Percentiles rank a stretch among this genome's conserved stretches.
Evolutionary conservation across 2,888 invertebrate species (phyloP).

Genomic region (Pristionchus fissidentatus): DNA sequence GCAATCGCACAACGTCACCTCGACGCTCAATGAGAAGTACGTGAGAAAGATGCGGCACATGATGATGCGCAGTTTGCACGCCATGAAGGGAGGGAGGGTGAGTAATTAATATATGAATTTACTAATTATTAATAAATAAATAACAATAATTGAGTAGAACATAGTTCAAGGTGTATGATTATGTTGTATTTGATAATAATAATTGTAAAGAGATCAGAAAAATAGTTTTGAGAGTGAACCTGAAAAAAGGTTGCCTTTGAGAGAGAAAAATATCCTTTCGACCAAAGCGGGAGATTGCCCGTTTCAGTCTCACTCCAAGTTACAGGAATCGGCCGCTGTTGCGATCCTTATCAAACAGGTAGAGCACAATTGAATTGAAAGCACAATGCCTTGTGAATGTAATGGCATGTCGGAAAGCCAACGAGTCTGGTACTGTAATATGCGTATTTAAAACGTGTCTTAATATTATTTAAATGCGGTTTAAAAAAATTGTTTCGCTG

Average conservation of each 20-base stretch:
- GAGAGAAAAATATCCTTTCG: no score
- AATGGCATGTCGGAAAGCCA: no score
- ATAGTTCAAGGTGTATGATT: no score
- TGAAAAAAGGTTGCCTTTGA: no score
- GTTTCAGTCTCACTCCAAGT: no score
- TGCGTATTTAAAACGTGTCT: background rate
- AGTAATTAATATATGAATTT: background rate
- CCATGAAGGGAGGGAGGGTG: conserved; percentile 48
- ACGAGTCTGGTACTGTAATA: background rate
- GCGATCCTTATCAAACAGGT: no score
- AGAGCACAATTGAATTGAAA: no score
- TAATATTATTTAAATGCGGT: background rate
- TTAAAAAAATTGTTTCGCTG: background rate
- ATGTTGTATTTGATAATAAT: background rate
- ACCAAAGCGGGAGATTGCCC: no score
- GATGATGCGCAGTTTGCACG: conserved; percentile 51
- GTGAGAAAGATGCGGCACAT: conserved; percentile 50
- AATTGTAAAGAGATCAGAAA: background rate
- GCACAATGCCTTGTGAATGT: no score
- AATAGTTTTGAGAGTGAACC: no score
- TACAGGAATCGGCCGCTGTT: no score
- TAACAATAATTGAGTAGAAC: no score
- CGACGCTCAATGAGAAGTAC: conserved; percentile 53
- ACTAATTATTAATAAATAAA: background rate
- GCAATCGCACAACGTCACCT: conserved; percentile 57